Conservation (phyloP, 2,888 invertebrate genomes). For the Tipula vernalis region DNA sequence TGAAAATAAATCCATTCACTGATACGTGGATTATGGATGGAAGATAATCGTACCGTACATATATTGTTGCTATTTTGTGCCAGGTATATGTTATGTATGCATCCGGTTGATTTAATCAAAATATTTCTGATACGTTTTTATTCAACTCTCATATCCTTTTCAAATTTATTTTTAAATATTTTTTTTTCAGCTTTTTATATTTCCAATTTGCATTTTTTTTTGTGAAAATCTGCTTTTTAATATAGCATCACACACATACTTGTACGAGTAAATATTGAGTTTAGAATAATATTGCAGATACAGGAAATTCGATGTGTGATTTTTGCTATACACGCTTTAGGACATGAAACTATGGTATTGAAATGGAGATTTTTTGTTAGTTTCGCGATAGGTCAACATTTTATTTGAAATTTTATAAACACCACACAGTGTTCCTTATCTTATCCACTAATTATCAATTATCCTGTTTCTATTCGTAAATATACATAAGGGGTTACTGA, state of each 20-base stretch:
- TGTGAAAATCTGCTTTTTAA: not conserved
- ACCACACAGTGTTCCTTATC: not conserved
- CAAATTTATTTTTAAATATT: not conserved
- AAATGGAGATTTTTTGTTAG: not conserved
- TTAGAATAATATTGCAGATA: not conserved
- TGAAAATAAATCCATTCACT: not conserved
- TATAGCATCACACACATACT: not conserved
- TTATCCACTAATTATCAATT: not conserved
- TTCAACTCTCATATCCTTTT: not conserved
- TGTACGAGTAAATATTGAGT: not conserved
- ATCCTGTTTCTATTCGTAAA: not conserved
- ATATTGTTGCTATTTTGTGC: not conserved
- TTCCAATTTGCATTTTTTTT: not conserved
- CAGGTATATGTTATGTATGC: not conserved
- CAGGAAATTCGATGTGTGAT: not conserved
- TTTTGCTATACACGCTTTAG: not conserved
- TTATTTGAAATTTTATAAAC: no score
- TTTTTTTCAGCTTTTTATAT: not conserved
- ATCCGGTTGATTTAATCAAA: not conserved
- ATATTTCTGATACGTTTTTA: not conserved
- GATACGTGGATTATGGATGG: not conserved
- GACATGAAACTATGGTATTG: not conserved
- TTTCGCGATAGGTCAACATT: no score
- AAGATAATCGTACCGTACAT: not conserved
- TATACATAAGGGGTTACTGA: not conserved